Conservation (phyloP, 2,888 invertebrate genomes). For the Danaus chrysippus region DNA sequence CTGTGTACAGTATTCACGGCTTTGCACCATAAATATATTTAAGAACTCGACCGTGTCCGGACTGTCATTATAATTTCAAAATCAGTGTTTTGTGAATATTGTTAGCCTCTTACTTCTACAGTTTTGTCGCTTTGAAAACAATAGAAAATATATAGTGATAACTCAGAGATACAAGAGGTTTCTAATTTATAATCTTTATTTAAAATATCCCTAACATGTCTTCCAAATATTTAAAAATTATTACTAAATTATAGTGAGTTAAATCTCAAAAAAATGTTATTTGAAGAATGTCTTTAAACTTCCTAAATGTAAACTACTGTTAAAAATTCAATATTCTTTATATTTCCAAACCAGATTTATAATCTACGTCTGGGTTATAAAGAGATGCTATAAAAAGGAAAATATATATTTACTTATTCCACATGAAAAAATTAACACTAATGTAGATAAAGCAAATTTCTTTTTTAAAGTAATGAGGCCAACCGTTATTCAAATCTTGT, state of each 20-base stretch:
- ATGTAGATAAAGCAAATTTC: background rate
- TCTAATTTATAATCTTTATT: too few species aligned
- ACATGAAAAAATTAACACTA: background rate
- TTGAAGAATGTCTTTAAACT: too few species aligned
- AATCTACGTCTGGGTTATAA: background rate
- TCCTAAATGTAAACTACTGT: too few species aligned
- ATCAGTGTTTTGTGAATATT: conserved; percentile 23
- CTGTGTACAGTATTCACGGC: conserved; percentile 7
- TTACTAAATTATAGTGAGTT: too few species aligned
- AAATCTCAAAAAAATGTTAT: too few species aligned
- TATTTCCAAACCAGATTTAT: too few species aligned
- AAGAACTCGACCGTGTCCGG: conserved; percentile 15
- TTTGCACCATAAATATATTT: conserved; percentile 16
- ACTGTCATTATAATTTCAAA: conserved; percentile 25
- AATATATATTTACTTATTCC: background rate
- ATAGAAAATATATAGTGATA: conserved; percentile 1
- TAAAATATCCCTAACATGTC: too few species aligned
- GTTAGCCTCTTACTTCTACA: conserved; percentile 19
- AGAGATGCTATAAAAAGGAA: background rate
- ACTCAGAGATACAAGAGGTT: too few species aligned
- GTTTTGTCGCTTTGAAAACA: background rate
- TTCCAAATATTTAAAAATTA: too few species aligned
- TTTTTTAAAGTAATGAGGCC: conserved; percentile 15
- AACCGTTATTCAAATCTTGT: conserved; percentile 16
- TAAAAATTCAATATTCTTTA: too few species aligned